A percentile compares a stretch with the other conserved stretches of the same genome.
These are phyloP conservation scores for Atta texana DNA, from an alignment of 1,140 invertebrate genomes.

Conservation along the genomic window DNA sequence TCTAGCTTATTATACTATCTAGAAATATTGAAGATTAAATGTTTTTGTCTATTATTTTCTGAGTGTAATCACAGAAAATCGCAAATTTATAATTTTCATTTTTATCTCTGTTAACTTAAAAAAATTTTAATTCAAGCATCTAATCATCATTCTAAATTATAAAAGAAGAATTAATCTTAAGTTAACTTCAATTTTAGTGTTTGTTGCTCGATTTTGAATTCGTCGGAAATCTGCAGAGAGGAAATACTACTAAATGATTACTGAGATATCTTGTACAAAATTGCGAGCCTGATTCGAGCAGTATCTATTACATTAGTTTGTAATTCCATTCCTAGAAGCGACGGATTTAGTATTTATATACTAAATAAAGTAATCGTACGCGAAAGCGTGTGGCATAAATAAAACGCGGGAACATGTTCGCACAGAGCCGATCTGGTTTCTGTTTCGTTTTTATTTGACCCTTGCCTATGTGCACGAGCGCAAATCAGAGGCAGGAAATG, in stretches of 20 bases:
- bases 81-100: neutral
- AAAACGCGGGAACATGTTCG: constrained; percentile 29
- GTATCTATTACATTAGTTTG: constrained; percentile 1
- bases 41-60: neutral
- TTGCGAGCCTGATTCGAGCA: neutral
- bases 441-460: constrained; percentile 43
- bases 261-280: neutral
- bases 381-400: neutral
- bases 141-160: neutral
- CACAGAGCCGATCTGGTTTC: constrained; percentile 25
- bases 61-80: neutral
- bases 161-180: neutral
- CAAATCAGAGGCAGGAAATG: constrained; percentile 75
- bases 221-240: neutral
- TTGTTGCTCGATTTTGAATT: neutral
- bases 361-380: constrained; percentile 31
- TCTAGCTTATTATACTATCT: neutral
- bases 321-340: constrained; percentile 33
- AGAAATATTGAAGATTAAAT: neutral
- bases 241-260: neutral
- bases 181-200: neutral
- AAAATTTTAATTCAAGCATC: neutral
- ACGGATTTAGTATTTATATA: neutral
- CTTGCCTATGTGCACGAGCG: neutral
- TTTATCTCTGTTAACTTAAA: neutral